phyloP scores from a whole-genome alignment of 2,113 vertebrate genomes.

The Variabilichromis moorii region DNA sequence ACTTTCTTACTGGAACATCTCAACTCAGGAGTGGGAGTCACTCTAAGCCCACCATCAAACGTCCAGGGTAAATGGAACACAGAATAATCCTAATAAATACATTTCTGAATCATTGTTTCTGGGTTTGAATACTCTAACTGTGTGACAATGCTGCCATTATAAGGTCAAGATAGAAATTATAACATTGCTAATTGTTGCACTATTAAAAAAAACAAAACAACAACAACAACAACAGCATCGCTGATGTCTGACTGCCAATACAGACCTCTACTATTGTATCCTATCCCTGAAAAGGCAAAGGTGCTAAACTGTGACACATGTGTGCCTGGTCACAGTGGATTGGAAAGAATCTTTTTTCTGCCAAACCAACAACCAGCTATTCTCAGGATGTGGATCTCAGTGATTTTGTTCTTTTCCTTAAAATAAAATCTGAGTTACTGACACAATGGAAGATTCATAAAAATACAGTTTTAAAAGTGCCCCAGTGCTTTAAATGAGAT shows the following conservation, averaged over 20 bases:
- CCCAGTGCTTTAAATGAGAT: not conserved
- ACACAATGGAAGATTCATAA: not conserved
- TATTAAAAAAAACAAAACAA: rapidly evolving
- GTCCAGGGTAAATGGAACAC: not conserved
- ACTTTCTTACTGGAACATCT: not conserved
- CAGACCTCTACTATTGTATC: not conserved
- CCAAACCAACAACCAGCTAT: not conserved
- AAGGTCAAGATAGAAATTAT: not conserved
- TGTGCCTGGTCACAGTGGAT: not conserved
- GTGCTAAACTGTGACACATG: not conserved
- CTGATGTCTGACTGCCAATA: not conserved
- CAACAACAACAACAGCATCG: rapidly evolving
- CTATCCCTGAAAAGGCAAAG: not conserved
- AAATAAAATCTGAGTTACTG: not conserved
- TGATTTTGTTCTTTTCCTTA: not conserved
- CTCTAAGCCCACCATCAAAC: not conserved
- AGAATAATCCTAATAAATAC: not conserved
- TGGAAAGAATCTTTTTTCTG: not conserved
- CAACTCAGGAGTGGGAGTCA: not conserved
- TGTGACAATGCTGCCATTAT: not conserved
- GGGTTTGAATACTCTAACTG: not conserved
- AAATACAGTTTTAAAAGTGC: not conserved
- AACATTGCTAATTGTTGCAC: not conserved
- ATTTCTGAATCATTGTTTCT: not conserved
- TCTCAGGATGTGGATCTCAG: not conserved